phyloP scores from a whole-genome alignment of 2,888 invertebrate species.

The Drosophila emarginata region DNA sequence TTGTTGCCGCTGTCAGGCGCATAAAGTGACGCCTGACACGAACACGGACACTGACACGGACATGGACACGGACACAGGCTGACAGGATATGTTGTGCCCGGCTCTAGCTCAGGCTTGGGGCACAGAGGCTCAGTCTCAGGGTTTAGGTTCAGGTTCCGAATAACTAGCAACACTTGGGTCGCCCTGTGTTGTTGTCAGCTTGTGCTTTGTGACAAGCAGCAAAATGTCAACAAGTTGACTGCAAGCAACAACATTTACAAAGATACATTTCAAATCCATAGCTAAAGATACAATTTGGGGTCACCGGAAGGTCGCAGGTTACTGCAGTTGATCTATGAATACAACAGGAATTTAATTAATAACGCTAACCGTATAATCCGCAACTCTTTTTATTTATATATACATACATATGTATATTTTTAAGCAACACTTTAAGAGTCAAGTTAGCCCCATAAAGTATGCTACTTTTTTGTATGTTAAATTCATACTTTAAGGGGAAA shows the following conservation, averaged over 20 bases:
- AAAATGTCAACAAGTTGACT: slow-evolving; percentile 51
- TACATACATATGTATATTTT: too few species aligned
- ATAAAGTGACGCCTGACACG: slow-evolving; percentile 72
- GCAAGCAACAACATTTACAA: slow-evolving; percentile 19
- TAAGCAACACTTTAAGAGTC: background rate
- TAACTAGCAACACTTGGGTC: slow-evolving; percentile 20
- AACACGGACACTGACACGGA: slow-evolving; percentile 47
- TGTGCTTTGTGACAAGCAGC: slow-evolving; percentile 37
- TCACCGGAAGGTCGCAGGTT: slow-evolving; percentile 28
- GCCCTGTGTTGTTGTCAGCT: slow-evolving; percentile 45
- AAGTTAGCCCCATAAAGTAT: background rate
- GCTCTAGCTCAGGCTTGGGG: slow-evolving; percentile 10
- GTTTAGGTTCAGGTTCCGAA: slow-evolving; percentile 22
- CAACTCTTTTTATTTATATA: too few species aligned
- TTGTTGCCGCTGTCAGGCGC: slow-evolving; percentile 71
- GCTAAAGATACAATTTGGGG: slow-evolving; percentile 13
- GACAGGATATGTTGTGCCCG: slow-evolving; percentile 31
- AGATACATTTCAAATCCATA: slow-evolving; percentile 2
- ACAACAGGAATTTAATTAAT: background rate
- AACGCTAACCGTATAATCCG: background rate
- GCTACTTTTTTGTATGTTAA: background rate
- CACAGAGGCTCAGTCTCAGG: background rate
- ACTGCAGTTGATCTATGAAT: background rate
- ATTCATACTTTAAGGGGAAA: too few species aligned
- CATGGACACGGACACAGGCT: slow-evolving; percentile 30